Conservation (phyloP, 2,797 vertebrate species). For the Oreonectes daqikongensis region DNA sequence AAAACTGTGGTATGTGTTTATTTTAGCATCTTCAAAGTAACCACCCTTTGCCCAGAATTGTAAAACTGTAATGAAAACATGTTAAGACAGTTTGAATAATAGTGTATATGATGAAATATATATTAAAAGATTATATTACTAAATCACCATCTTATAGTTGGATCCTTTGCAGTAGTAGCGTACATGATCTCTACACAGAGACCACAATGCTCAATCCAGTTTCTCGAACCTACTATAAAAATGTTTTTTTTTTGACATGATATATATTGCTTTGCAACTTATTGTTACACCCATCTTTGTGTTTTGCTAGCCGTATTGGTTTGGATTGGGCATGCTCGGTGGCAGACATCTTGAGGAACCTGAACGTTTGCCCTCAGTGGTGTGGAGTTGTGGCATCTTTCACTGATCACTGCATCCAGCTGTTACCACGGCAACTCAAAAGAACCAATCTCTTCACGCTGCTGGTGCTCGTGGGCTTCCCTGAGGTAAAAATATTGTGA, state of each 20-base stretch:
- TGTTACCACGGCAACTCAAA: conserved; percentile 89
- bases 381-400: conserved; percentile 84
- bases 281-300: conserved; percentile 1
- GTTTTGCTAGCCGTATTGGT: conserved; percentile 84
- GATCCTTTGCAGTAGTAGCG: too few relatives aligned
- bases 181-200: too few relatives aligned
- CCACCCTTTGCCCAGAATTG: not conserved
- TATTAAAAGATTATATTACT: not conserved
- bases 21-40: too few relatives aligned
- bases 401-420: conserved; percentile 90
- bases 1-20: too few relatives aligned
- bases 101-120: too few relatives aligned
- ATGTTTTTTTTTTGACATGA: too few relatives aligned
- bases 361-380: conserved; percentile 88
- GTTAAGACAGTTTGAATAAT: not conserved
- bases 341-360: conserved; percentile 89
- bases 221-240: too few relatives aligned
- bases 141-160: too few relatives aligned
- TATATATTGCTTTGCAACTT: not conserved
- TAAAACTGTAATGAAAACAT: not conserved
- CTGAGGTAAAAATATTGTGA: conserved; percentile 80
- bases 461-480: conserved; percentile 93
- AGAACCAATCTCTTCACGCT: conserved; percentile 97
- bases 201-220: too few relatives aligned
- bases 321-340: conserved; percentile 97